phyloP scores from a whole-genome alignment of 2,113 vertebrate species.

The Mesembrinibis cayennensis region DNA sequence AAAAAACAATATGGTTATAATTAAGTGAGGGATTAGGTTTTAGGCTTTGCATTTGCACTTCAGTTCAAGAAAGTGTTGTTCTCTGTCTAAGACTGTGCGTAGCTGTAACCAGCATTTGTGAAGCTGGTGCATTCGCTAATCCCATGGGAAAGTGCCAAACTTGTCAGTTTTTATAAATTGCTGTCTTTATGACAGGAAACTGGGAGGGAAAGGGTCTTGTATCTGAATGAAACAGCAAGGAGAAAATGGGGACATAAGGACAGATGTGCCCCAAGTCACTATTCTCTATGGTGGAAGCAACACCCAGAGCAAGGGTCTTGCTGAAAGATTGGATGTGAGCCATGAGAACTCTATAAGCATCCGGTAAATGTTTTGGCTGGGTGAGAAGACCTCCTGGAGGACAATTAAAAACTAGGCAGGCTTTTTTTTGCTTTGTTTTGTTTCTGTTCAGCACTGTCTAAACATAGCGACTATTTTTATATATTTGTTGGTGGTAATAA shows the following conservation, averaged over 20 bases:
- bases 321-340: slow-evolving; percentile 18
- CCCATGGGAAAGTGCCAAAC: slow-evolving; percentile 17
- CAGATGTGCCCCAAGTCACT: background rate
- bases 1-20: background rate
- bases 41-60: background rate
- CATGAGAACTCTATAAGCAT: slow-evolving; percentile 38
- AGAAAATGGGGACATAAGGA: background rate
- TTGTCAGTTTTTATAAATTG: slow-evolving; percentile 46
- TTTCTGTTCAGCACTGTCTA: slow-evolving; percentile 16
- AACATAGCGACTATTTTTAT: slow-evolving; percentile 16
- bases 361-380: slow-evolving; percentile 26
- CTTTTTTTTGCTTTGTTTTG: background rate
- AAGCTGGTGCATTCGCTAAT: background rate
- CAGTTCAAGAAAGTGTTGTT: background rate
- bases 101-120: background rate
- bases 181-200: slow-evolving; percentile 48
- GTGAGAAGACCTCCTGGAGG: slow-evolving; percentile 24
- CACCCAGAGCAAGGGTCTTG: background rate
- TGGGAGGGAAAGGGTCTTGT: background rate
- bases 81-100: background rate
- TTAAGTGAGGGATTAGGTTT: background rate
- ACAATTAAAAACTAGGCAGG: background rate
- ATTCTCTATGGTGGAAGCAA: background rate
- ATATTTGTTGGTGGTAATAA: background rate
- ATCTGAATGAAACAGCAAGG: slow-evolving; percentile 20